phyloP scores from a whole-genome alignment of 2,888 invertebrate species.

The Campopleginae sp. region DNA sequence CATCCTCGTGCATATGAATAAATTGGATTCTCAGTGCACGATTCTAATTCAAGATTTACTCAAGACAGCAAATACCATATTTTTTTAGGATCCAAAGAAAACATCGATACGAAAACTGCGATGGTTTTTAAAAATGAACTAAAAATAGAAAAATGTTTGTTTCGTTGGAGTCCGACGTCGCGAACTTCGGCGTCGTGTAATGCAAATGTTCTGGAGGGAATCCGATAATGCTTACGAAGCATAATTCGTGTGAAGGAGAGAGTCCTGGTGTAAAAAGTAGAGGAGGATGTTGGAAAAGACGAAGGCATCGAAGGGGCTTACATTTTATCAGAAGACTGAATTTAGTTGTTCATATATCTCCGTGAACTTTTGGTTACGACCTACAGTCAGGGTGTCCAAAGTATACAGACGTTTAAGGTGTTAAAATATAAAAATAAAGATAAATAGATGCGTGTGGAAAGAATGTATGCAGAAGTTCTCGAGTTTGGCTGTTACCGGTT shows the following conservation, averaged over 20 bases:
- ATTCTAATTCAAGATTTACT: no score
- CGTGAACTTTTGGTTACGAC: neutral
- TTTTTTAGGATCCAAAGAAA: no score
- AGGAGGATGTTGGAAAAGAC: neutral
- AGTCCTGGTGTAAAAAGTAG: neutral
- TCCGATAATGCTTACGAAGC: neutral
- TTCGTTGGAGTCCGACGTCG: no score
- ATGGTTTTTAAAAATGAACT: no score
- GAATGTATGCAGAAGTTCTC: constrained; percentile 13
- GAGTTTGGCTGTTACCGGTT: constrained; percentile 38
- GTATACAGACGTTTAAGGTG: neutral
- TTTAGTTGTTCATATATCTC: neutral
- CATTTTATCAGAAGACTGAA: neutral
- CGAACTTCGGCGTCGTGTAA: no score
- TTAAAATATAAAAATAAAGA: neutral
- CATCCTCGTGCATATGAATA: no score
- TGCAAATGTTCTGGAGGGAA: neutral
- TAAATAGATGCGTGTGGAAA: neutral
- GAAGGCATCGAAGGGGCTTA: neutral
- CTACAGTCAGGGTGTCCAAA: neutral
- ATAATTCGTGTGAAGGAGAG: neutral
- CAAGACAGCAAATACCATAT: no score
- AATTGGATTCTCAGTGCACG: no score
- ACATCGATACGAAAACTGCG: no score
- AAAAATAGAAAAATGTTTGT: no score